Conservation (phyloP, 2,113 vertebrate genomes). For the Cyprinodon tularosa region DNA sequence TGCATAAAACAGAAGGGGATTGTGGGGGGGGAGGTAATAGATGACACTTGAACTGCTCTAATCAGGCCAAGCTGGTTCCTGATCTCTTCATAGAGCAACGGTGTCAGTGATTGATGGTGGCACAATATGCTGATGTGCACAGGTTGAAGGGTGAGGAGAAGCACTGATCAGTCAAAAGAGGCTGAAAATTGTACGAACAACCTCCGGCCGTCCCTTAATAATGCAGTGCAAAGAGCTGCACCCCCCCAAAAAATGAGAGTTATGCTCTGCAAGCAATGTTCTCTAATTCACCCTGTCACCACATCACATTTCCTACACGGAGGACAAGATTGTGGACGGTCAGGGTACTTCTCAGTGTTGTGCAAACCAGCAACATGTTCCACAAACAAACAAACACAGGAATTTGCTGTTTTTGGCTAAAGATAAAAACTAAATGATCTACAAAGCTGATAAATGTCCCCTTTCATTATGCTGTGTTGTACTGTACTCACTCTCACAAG, state of each 20-base stretch:
- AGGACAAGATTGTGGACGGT: too few species aligned
- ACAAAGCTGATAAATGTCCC: background rate
- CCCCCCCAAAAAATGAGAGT: background rate
- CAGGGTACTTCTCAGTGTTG: background rate
- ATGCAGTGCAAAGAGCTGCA: constrained; percentile 4
- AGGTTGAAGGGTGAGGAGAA: constrained; percentile 51
- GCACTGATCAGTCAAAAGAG: constrained; percentile 32
- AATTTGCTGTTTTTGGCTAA: background rate
- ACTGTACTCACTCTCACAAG: background rate
- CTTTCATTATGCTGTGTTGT: background rate
- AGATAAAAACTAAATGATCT: background rate
- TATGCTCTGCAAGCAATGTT: background rate
- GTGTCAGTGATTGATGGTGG: constrained; percentile 66
- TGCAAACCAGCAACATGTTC: background rate
- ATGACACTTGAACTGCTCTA: constrained; percentile 60
- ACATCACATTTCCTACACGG: background rate
- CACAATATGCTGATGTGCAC: constrained; percentile 55
- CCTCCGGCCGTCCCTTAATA: constrained; percentile 49
- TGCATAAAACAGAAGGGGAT: background rate
- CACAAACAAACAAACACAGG: background rate
- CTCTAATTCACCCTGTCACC: too few species aligned
- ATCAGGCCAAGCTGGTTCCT: constrained; percentile 68
- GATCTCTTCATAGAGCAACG: constrained; percentile 56
- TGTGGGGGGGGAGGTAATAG: constrained; percentile 34
- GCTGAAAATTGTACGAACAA: constrained; percentile 35